Percentiles rank a stretch among this genome's conserved stretches.
These are phyloP conservation scores for Henricia sp. DNA, from an alignment of 53 echinoderm and acorn worm species.

Conservation along the genomic window DNA sequence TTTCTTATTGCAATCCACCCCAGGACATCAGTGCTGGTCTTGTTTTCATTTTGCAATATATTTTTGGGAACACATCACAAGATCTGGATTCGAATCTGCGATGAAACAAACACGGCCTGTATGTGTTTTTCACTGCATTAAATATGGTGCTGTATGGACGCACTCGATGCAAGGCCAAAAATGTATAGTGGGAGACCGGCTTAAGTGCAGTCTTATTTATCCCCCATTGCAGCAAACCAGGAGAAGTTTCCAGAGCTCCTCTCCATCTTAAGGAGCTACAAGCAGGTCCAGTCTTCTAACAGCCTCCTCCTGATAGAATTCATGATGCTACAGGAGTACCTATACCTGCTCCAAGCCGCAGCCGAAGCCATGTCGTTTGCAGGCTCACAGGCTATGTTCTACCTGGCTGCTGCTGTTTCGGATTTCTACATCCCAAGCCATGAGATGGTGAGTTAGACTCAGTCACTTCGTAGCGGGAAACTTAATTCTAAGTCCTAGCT, in stretches of 20 bases:
- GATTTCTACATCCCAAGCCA: conserved; percentile 91
- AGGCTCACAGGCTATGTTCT: conserved; percentile 71
- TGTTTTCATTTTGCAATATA: no score
- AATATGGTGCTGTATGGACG: no score
- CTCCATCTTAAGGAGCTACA: conserved; percentile 67
- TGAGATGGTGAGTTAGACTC: conserved; percentile 80
- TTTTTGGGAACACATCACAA: no score
- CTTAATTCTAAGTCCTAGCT: background rate
- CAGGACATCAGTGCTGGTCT: no score
- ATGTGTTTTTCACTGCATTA: no score
- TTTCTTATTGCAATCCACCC: no score
- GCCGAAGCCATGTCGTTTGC: conserved; percentile 70
- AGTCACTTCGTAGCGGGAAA: no score
- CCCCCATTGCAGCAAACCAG: conserved; percentile 69
- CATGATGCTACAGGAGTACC: conserved; percentile 80
- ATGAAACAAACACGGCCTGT: no score
- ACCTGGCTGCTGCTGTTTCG: conserved; percentile 96
- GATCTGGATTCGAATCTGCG: no score
- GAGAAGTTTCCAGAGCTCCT: conserved; percentile 63
- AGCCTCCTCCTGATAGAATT: conserved; percentile 72
- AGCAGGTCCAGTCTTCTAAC: conserved; percentile 62
- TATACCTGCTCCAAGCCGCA: conserved; percentile 74
- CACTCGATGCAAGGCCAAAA: no score
- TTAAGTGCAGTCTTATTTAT: background rate
- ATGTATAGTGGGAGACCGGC: no score